Percentiles rank a stretch among this genome's conserved stretches.
Conservation (phyloP, 2,888 invertebrate genomes). For the Epistrophella euchroma region DNA sequence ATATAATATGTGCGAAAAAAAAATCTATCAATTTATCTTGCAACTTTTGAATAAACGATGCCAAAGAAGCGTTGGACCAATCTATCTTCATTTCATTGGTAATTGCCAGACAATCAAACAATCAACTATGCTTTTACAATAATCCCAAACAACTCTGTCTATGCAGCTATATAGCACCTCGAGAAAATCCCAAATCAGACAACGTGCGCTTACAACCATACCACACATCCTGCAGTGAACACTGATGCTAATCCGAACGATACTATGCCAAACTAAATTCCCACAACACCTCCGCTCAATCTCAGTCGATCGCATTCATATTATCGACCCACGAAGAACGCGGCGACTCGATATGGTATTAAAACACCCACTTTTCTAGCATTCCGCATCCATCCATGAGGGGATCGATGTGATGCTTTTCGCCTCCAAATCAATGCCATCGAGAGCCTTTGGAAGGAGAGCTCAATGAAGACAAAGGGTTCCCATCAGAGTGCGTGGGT, state of each 20-base stretch:
- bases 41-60: neutral
- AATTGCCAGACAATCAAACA: conserved; percentile 63
- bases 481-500: conserved; percentile 59
- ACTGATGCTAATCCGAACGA: conserved; percentile 37
- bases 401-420: conserved; percentile 15
- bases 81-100: conserved; percentile 63
- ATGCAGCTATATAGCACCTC: conserved; percentile 39
- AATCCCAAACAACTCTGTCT: conserved; percentile 62
- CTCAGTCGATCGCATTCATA: conserved; percentile 21
- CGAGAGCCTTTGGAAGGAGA: conserved; percentile 2
- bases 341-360: conserved; percentile 9
- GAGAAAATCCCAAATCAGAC: conserved; percentile 60
- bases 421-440: conserved; percentile 42
- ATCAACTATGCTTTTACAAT: conserved; percentile 46
- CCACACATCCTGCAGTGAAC: conserved; percentile 45
- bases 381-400: conserved; percentile 3
- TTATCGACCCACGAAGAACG: conserved; percentile 36
- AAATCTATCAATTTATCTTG: conserved; percentile 9
- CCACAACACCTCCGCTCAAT: conserved; percentile 47
- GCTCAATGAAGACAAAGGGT: conserved; percentile 51
- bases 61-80: conserved; percentile 21
- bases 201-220: conserved; percentile 21
- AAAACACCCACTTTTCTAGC: conserved; percentile 51
- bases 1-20: neutral
- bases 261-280: conserved; percentile 55